A percentile compares a stretch with the other conserved stretches of the same genome.
Evolutionary conservation across 2,888 invertebrate species (phyloP).

Genomic region (Lottia scabra): DNA sequence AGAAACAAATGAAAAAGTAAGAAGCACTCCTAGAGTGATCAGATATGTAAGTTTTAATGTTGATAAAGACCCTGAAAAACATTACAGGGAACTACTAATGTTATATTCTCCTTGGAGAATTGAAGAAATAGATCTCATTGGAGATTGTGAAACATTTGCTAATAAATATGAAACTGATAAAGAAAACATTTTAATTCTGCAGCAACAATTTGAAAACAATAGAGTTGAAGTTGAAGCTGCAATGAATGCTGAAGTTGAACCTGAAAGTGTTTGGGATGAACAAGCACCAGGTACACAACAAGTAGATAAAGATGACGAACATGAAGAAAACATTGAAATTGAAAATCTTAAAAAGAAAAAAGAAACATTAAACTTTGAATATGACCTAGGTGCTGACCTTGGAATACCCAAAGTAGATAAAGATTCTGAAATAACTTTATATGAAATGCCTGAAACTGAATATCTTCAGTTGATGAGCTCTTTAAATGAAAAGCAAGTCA

Average conservation of each 20-base stretch:
- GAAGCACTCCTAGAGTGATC: slow-evolving; percentile 20
- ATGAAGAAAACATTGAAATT: no score
- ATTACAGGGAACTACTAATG: slow-evolving; percentile 45
- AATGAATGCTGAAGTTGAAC: slow-evolving; percentile 11
- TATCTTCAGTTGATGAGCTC: no score
- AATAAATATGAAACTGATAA: slow-evolving; percentile 10
- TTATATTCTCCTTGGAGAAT: slow-evolving; percentile 53
- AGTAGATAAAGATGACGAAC: no score
- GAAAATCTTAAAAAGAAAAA: not conserved
- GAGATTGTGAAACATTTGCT: not conserved
- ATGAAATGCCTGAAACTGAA: no score
- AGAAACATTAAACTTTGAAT: slow-evolving; percentile 27
- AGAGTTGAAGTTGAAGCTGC: slow-evolving; percentile 25
- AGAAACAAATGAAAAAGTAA: slow-evolving; percentile 14
- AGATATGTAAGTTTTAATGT: slow-evolving; percentile 37
- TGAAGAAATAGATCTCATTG: slow-evolving; percentile 36
- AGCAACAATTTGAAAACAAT: slow-evolving; percentile 27
- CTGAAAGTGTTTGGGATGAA: slow-evolving; percentile 27
- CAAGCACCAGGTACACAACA: no score
- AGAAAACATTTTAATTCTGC: slow-evolving; percentile 18
- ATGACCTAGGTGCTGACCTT: slow-evolving; percentile 33
- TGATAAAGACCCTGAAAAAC: slow-evolving; percentile 42
- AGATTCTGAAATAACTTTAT: no score
- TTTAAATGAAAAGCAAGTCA: no score
- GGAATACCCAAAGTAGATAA: no score